These are phyloP conservation scores for Orthonyx spaldingii DNA, from an alignment of 2,113 vertebrate species.

Conservation along the genomic window DNA sequence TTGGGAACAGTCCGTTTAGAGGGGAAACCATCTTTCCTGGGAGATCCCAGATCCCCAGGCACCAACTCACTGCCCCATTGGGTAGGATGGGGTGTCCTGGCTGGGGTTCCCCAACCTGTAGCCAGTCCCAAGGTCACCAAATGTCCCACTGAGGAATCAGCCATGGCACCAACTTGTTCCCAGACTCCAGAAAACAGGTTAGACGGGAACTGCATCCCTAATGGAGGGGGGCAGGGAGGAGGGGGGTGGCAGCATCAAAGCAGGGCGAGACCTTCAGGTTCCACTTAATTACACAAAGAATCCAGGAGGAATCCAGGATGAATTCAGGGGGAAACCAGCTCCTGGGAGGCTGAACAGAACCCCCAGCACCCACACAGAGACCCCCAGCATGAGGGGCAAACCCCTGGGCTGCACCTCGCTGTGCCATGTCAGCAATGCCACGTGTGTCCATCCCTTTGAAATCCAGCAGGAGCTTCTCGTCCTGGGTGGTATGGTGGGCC, in stretches of 20 bases:
- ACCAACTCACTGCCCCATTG: neutral
- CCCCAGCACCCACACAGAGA: neutral
- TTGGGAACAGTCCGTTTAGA: neutral
- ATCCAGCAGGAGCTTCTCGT: neutral
- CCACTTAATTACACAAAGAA: neutral
- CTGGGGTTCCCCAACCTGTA: neutral
- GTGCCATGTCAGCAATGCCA: neutral
- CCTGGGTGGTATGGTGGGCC: neutral
- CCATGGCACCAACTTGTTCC: neutral
- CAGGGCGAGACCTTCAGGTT: neutral
- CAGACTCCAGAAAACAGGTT: slow-evolving; percentile 14
- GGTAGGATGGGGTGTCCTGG: neutral
- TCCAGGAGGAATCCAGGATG: neutral
- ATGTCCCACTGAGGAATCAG: neutral
- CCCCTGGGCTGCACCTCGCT: neutral
- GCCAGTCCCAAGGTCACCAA: neutral
- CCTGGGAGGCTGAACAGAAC: neutral
- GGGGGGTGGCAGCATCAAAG: neutral
- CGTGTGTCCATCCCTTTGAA: neutral
- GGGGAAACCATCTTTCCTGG: neutral
- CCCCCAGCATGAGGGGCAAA: rapidly evolving
- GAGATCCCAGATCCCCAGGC: neutral
- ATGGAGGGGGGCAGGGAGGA: neutral
- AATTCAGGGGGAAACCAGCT: neutral
- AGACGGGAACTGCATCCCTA: neutral